Percentiles rank a stretch among this genome's conserved stretches.
Evolutionary conservation across 2,888 invertebrate genomes (phyloP).

Genomic region (Hirudinaria manillensis): DNA sequence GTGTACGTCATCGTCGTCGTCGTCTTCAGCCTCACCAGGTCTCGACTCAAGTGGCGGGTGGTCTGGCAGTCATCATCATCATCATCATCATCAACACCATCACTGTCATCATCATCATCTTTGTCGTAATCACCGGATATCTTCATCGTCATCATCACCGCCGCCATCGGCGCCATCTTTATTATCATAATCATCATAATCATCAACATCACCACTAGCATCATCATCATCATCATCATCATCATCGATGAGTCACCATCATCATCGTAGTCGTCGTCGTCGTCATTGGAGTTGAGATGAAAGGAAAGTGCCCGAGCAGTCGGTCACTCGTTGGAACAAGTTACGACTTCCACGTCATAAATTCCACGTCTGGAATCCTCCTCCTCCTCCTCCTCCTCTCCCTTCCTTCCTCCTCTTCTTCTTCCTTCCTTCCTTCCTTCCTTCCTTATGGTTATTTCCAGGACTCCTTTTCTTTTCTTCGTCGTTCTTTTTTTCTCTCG

Average conservation of each 20-base stretch:
- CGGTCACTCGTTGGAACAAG: too few relatives aligned
- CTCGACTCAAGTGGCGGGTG: background rate
- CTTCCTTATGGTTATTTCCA: background rate
- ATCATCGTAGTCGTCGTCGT: background rate
- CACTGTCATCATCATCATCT: slow-evolving; percentile 11
- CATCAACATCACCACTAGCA: slow-evolving; percentile 12
- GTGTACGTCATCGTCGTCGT: background rate
- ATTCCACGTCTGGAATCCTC: too few relatives aligned
- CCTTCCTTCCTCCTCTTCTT: background rate
- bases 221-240: slow-evolving; percentile 20
- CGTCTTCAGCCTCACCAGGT: background rate
- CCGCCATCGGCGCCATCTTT: background rate
- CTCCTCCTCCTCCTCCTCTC: background rate
- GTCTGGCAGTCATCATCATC: slow-evolving; percentile 14
- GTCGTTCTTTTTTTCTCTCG: background rate
- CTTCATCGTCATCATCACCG: background rate
- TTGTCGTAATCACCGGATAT: background rate
- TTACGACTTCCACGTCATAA: too few relatives aligned
- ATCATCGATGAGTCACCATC: background rate
- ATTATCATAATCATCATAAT: slow-evolving; percentile 20
- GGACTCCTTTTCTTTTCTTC: background rate
- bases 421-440: background rate
- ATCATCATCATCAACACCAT: slow-evolving; percentile 2
- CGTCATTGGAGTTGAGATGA: background rate
- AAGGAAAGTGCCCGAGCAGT: too few relatives aligned